Evolutionary conservation across 2,113 vertebrate species (phyloP), one percentile per base, ranked within the genome.

Genomic region (Mixornis gularis): DNA sequence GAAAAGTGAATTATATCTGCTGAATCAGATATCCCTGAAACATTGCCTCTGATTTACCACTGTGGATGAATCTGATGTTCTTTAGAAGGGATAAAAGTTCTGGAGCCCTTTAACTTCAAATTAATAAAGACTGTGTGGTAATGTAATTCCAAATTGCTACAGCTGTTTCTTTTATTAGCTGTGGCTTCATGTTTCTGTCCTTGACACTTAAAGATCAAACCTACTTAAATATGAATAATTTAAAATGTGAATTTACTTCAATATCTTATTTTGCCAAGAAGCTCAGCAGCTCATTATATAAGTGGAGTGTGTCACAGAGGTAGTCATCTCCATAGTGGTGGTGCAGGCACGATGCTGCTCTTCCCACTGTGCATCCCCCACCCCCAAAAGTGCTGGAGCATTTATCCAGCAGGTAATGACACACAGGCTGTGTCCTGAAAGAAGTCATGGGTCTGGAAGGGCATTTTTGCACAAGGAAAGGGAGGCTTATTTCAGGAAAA

Each of bases 191-290:
- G 90, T 94, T 92, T 93, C 88, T 92, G 93, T 95, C 92, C 95
- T 90, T 95, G 93, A 95, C 92, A 77, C 87, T 90, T 91, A 70
- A 92, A 94, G 85, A 93, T 92, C 85, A 96, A 95, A 89, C 93
- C 94, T 96, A 95, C 85, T 87, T 95, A 94, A 94, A 94, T 87
- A 95, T 94, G 94, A 95, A 94, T 96, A 92, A 95, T 77, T 91
- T 79, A 55, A 90, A 94, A 91, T 74, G 68, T 43, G 76, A 74
- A 58, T 92, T 95, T 83, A 80, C 76, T 91, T 93, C 60, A 64
- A 5, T 79, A 64, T 74, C 92, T 91, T 81, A 66, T 46, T 90
- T 95, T 96, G 90, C 89, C 79, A 80, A 68, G 79, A 65, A 95
- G 55, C 64, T 94, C n/a, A 51, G 64, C 55, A 64, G 83, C 70